Evolutionary conservation across 2,888 invertebrate genomes (phyloP).

Genomic region (Muschampia plurimacula): DNA sequence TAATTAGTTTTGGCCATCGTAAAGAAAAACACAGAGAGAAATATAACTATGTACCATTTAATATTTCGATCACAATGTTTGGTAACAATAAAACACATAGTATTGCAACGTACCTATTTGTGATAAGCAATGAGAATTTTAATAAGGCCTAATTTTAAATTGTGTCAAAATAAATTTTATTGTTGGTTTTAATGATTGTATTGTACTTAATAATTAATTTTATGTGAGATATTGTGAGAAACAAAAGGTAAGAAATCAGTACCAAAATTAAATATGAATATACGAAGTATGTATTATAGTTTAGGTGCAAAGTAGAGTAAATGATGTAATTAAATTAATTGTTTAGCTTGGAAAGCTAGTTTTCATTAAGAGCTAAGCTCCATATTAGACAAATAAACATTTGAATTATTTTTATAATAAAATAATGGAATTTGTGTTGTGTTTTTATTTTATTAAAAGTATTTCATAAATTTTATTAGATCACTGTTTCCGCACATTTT

Average conservation of each 20-base stretch:
- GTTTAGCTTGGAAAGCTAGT: conserved; percentile 74
- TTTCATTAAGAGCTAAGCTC: conserved; percentile 74
- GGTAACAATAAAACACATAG: neutral
- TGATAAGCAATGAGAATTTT: too few relatives aligned
- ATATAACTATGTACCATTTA: neutral
- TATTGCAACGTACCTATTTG: neutral
- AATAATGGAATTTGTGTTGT: conserved; percentile 51
- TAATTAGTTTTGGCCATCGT: too few relatives aligned
- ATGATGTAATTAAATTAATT: conserved; percentile 40
- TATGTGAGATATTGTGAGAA: neutral
- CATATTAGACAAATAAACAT: conserved; percentile 70
- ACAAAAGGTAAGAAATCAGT: conserved; percentile 6
- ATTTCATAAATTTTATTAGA: neutral
- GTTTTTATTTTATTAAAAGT: conserved; percentile 50
- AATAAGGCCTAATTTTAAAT: neutral
- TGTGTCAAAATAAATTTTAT: conserved; percentile 2
- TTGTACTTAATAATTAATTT: neutral
- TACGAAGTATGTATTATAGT: conserved; percentile 42
- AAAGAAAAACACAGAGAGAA: too few relatives aligned
- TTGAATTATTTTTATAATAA: conserved; percentile 84
- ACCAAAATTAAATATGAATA: conserved; percentile 9
- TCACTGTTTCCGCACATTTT: too few relatives aligned
- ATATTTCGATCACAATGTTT: neutral
- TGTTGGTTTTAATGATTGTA: neutral
- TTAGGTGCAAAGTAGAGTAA: conserved; percentile 43